These are phyloP conservation scores for Morpho deidamia DNA, from an alignment of 2,888 invertebrate genomes.

Conservation along the genomic window DNA sequence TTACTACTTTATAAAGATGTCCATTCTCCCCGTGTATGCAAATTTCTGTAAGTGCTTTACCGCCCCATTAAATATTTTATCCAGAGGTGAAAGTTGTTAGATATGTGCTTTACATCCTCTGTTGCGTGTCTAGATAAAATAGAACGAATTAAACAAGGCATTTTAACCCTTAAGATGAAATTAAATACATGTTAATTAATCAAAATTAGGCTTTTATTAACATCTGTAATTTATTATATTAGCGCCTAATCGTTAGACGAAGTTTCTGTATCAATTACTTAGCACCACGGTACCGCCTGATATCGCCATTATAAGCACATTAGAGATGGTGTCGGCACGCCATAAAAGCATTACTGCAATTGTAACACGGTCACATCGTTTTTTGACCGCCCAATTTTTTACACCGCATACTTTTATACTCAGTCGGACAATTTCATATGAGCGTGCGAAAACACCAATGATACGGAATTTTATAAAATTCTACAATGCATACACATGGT, in stretches of 20 bases:
- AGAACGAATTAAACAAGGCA: too few species aligned
- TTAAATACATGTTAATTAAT: constrained; percentile 4
- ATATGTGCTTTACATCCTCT: too few species aligned
- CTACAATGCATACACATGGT: constrained; percentile 35
- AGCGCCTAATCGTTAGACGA: constrained; percentile 54
- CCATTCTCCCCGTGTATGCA: constrained; percentile 7
- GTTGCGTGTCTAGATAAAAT: too few species aligned
- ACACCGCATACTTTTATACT: constrained; percentile 51
- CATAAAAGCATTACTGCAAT: constrained; percentile 63
- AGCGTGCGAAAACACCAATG: constrained; percentile 55
- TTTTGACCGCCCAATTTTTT: constrained; percentile 65
- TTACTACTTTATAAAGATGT: constrained; percentile 22
- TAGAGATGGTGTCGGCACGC: constrained; percentile 68
- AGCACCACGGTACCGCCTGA: constrained; percentile 57
- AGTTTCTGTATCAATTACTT: constrained; percentile 71
- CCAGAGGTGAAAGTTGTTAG: neutral
- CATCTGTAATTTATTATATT: constrained; percentile 35
- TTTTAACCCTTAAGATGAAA: too few species aligned
- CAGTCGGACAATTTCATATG: constrained; percentile 46
- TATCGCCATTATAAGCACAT: constrained; percentile 71
- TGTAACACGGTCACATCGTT: constrained; percentile 73
- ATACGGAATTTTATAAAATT: constrained; percentile 36
- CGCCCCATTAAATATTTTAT: neutral
- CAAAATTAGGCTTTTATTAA: constrained; percentile 31
- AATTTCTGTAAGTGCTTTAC: constrained; percentile 4